A percentile compares a stretch with the other conserved stretches of the same genome.
phyloP scores from a whole-genome alignment of 2,888 invertebrate genomes.

The Agrochola lychnidis region DNA sequence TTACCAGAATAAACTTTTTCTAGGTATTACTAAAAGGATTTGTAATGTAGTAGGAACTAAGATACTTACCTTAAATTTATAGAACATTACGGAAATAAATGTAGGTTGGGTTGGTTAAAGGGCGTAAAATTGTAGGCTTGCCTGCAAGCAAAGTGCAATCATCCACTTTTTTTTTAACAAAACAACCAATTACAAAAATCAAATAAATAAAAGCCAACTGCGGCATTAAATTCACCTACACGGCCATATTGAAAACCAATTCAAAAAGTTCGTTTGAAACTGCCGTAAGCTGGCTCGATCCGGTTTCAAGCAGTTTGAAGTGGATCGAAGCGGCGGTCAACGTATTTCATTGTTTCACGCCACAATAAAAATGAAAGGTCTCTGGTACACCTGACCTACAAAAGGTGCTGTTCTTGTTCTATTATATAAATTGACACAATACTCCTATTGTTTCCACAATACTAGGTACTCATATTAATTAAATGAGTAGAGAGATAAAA shows the following conservation, averaged over 20 bases:
- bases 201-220: neutral
- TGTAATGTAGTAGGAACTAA: neutral
- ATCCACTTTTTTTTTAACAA: no score
- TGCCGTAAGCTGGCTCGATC: conserved; percentile 48
- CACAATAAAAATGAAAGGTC: conserved; percentile 57
- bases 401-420: conserved; percentile 25
- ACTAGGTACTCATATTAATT: conserved; percentile 15
- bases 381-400: conserved; percentile 51
- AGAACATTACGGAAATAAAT: neutral
- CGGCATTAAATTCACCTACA: conserved; percentile 16
- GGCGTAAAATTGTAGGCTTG: neutral
- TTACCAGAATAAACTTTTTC: neutral
- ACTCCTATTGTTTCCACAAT: conserved; percentile 34
- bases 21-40: neutral
- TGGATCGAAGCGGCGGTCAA: conserved; percentile 36
- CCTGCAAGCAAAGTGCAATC: neutral
- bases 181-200: neutral
- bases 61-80: neutral
- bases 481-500: conserved; percentile 31
- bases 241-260: conserved; percentile 40
- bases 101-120: neutral
- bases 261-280: conserved; percentile 47
- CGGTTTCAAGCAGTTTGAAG: conserved; percentile 54
- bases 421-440: conserved; percentile 34
- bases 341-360: conserved; percentile 56